Evolutionary conservation across 2,113 vertebrate genomes (phyloP), one percentile per base, ranked within the genome.

Genomic region (Myotis lucifugus): DNA sequence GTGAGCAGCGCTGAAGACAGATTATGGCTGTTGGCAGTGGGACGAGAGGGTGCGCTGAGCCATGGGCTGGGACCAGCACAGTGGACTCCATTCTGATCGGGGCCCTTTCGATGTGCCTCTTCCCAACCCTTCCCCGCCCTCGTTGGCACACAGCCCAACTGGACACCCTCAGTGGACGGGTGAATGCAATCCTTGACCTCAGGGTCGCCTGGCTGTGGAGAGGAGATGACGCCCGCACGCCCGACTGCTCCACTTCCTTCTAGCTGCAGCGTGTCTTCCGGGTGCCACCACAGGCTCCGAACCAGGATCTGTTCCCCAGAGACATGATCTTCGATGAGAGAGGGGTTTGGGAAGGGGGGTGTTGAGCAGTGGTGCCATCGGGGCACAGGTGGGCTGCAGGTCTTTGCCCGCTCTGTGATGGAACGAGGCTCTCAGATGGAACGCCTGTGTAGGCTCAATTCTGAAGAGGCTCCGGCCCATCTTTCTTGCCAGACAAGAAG

Each of bases 171-270:
- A 61, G 61, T 10, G 50, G 42, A 2, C 0, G 0, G 2, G 7
- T 34, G 27, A 61, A 42, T 64, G 14, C 8, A 61, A 48, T 6
- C 27, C 7, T 73, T 74, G 34, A 15, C n/a, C 6, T 72, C 2
- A 3, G 37, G 8, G 19, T 42, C 76, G 17, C 1, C 72, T 14
- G 15, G 37, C 9, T 11, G 32, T n/a, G 19, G 9, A 50, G 50
- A 46, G 32, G 34, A 48, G 42, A 6, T 4, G 69, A 50, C 0
- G 1, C 8, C 50, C 12, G 3, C 1, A 1, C 0, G 2, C 25
- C 56, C 67, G 73, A 48, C 40, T 61, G 25, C 42, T 52, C 3
- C 1, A 1, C 7, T 84, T 23, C 8, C n/a, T 84, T 69, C 34
- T 70, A 81, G 46, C 3, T 1, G 0, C 6, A 8, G 1, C 0